These are phyloP conservation scores for Percopsis omiscomaycus DNA, from an alignment of 2,797 vertebrate species.

Conservation along the genomic window DNA sequence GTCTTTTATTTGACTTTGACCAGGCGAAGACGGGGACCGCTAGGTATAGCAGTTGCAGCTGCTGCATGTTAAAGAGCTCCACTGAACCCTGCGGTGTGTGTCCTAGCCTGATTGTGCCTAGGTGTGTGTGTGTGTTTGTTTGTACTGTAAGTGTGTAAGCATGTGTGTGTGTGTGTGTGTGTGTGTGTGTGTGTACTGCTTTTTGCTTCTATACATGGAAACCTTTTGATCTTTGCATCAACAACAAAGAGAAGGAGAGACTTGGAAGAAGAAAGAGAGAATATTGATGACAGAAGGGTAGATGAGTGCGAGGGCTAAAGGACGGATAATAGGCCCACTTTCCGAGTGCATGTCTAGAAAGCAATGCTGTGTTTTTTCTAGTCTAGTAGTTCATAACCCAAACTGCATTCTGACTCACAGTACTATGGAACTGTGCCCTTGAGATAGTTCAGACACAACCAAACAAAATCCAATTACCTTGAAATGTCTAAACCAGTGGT, in stretches of 20 bases:
- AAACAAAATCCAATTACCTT: conserved; percentile 23
- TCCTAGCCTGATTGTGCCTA: conserved; percentile 8
- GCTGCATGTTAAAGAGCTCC: conserved; percentile 71
- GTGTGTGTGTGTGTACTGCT: conserved; percentile 9
- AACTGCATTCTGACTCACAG: background rate
- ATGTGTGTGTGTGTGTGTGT: conserved; percentile 7
- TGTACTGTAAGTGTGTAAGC: conserved; percentile 3
- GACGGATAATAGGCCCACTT: conserved; percentile 1
- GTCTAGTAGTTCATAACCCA: conserved; percentile 9
- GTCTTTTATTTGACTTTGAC: conserved; percentile 82
- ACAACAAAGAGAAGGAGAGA: conserved; percentile 51
- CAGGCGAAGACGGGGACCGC: conserved; percentile 60
- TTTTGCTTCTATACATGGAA: conserved; percentile 45
- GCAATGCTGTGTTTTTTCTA: conserved; percentile 14
- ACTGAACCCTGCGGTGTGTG: conserved; percentile 51
- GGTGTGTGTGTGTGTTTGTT: background rate
- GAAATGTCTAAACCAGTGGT: conserved; percentile 23
- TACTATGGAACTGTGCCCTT: background rate
- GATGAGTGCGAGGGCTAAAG: conserved; percentile 19
- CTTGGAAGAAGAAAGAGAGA: conserved; percentile 18
- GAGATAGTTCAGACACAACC: background rate
- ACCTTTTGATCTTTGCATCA: conserved; percentile 58
- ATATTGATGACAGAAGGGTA: conserved; percentile 31
- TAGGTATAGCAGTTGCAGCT: conserved; percentile 66
- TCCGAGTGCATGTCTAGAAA: conserved; percentile 11